Evolutionary conservation across 2,113 vertebrate genomes (phyloP).

Genomic region (Coptodon rendalli): DNA sequence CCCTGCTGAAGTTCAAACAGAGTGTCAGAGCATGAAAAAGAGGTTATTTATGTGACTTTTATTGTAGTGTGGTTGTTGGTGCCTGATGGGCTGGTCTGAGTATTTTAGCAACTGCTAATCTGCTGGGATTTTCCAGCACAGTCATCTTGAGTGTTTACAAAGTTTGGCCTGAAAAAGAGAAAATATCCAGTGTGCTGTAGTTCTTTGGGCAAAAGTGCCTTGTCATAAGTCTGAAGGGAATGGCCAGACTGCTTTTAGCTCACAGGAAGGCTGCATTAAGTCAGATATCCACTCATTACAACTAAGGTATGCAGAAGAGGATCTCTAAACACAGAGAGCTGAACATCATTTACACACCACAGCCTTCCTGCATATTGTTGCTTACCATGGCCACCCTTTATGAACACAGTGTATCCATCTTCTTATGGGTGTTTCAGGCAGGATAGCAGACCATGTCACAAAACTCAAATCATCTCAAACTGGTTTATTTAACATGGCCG

Average conservation of each 20-base stretch:
- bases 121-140: not conserved
- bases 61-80: not conserved
- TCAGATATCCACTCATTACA: not conserved
- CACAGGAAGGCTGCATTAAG: not conserved
- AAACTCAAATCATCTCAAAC: rapidly evolving
- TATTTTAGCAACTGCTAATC: not conserved
- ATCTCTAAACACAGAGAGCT: not conserved
- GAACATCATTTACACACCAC: not conserved
- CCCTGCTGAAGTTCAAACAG: not conserved
- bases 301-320: not conserved
- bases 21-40: rapidly evolving
- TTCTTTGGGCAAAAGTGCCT: not conserved
- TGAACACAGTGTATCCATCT: not conserved
- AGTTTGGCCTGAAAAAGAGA: not conserved
- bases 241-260: not conserved
- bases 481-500: not conserved
- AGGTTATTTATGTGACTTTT: not conserved
- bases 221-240: not conserved
- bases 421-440: not conserved
- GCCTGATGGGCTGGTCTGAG: not conserved
- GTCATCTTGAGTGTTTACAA: not conserved
- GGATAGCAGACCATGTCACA: not conserved
- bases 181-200: not conserved
- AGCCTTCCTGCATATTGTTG: not conserved
- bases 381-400: not conserved